phyloP scores from a whole-genome alignment of 2,113 vertebrate genomes.

The Ctenomys sociabilis region DNA sequence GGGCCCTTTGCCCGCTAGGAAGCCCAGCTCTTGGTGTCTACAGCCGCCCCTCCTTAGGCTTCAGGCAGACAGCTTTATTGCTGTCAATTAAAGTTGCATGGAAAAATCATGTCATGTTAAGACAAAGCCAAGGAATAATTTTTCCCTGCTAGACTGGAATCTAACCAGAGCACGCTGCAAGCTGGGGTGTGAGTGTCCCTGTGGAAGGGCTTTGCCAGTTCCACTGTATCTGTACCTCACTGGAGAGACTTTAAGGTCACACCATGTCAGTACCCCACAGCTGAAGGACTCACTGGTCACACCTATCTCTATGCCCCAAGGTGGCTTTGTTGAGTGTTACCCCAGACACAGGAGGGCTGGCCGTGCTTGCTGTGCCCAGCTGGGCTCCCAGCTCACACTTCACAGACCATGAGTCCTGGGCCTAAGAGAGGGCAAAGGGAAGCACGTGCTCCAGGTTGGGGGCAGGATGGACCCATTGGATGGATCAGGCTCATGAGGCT shows the following conservation, averaged over 20 bases:
- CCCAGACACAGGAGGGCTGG: not conserved
- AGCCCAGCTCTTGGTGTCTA: not conserved
- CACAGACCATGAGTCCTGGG: not conserved
- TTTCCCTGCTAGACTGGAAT: conserved; percentile 67
- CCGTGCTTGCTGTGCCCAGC: not conserved
- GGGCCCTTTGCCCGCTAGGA: not conserved
- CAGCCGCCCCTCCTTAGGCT: not conserved
- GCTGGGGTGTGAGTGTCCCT: not conserved
- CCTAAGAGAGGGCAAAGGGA: no score
- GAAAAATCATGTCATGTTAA: conserved; percentile 56
- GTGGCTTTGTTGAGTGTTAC: not conserved
- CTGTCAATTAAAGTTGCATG: conserved; percentile 58
- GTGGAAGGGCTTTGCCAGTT: not conserved
- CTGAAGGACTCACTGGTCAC: not conserved
- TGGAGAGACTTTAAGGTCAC: not conserved
- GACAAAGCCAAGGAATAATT: conserved; percentile 61
- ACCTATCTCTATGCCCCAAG: not conserved
- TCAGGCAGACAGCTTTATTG: conserved; percentile 47
- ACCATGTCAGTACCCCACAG: not conserved
- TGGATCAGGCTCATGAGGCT: not conserved
- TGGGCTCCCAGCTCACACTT: not conserved
- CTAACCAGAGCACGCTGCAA: conserved; percentile 66
- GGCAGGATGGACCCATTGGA: not conserved
- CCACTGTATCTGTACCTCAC: not conserved
- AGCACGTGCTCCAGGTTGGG: not conserved